Evolutionary conservation across 1,140 invertebrate genomes (phyloP), one percentile per base, ranked within the genome.

Genomic region (Gryllus bimaculatus): DNA sequence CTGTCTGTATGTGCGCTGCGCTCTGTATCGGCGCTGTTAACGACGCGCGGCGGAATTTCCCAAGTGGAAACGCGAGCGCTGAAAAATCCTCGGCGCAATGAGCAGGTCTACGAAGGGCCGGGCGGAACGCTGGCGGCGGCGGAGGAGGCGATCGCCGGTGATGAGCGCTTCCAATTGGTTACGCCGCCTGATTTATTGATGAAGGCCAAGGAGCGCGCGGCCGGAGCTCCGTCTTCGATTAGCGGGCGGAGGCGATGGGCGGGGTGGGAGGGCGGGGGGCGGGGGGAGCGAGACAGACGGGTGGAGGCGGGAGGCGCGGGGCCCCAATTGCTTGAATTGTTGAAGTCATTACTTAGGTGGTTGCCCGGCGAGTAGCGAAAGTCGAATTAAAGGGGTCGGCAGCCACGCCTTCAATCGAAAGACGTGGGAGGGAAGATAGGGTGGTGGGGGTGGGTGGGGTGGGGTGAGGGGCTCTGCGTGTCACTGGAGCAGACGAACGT

Each of bases 171-270:
- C 7, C 54, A 1, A 66, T 66, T 1, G 54, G 7, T 66, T 66
- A 66, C 54, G 54, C 54, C 54, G 18, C 54, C 54, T 66, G 54
- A 66, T 66, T 66, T 66, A 66, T 66, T 66, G 54, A 66, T 66
- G 54, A 66, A 10, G 54, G 54, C 54, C 54, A 66, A 18, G 54
- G 54, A 66, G 54, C 54, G 54, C 54, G 54, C 18, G 54, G 18
- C 54, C 18, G 2, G 10, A 1, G 54, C 54, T 66, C 54, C 18
- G 10, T 66, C 54, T 66, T 18, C 54, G 49, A 54, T n/a, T 54
- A 54, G 49, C 15, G 49, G 8, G 49, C 8, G 49, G 49, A 54
- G 49, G 15, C 15, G 49, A 54, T 8, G 49, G 49, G 8, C 8
- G 49, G 8, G 49, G 15, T 8, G 49, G 49, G 49, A 54, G 49